Conservation (phyloP, 1,140 invertebrate species). For the Panonychus citri region DNA sequence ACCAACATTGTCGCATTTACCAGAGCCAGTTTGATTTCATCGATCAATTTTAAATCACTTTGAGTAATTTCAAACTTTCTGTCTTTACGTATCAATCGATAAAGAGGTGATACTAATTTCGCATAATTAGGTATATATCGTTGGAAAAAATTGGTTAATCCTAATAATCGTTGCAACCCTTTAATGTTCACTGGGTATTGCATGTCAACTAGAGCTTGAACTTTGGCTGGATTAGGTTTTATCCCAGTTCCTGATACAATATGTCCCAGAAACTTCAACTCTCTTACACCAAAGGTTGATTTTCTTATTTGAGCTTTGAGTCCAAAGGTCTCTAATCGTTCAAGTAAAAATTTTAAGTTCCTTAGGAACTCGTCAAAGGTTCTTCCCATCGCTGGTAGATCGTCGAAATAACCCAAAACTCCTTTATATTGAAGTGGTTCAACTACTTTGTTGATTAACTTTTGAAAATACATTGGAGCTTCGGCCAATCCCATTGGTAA, state of each 20-base stretch:
- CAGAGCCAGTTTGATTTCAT: constrained; percentile 15
- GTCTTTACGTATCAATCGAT: neutral
- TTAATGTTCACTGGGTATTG: neutral
- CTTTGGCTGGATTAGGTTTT: neutral
- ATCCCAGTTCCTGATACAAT: neutral
- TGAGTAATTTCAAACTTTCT: neutral
- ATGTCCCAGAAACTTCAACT: neutral
- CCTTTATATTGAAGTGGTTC: neutral
- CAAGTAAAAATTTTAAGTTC: neutral
- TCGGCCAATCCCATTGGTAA: neutral
- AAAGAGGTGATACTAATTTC: neutral
- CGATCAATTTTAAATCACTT: constrained; percentile 16
- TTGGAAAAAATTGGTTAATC: neutral
- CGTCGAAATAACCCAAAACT: neutral
- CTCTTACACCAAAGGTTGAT: neutral
- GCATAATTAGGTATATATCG: neutral
- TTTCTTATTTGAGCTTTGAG: neutral
- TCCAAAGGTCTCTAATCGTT: neutral
- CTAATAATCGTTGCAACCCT: neutral
- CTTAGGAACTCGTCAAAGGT: neutral
- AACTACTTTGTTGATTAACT: neutral
- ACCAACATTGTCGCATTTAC: constrained; percentile 13
- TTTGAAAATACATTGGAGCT: neutral
- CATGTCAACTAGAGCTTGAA: neutral
- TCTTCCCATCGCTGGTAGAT: neutral